These are phyloP conservation scores for Phacellophora camtschatica DNA, from an alignment of 30 jellyfish, hydroid and myxozoan species.

Conservation along the genomic window DNA sequence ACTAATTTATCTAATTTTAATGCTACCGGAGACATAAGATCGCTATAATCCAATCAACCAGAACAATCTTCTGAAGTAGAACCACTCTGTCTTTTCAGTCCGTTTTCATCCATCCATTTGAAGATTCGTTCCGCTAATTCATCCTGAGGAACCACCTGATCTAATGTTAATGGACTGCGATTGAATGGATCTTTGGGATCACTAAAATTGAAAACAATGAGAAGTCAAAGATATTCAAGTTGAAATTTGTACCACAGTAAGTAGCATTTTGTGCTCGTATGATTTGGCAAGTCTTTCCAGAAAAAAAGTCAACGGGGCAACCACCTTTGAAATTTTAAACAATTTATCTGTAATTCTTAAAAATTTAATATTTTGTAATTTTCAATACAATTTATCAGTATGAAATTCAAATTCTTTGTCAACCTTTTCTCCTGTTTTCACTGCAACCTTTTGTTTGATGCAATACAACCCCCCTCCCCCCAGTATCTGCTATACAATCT, in stretches of 20 bases:
- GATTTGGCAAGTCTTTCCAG: background rate
- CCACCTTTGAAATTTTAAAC: background rate
- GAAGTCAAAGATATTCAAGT: background rate
- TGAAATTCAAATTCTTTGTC: too few species aligned
- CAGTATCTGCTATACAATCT: too few species aligned
- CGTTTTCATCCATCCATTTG: conserved; percentile 91
- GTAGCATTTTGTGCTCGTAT: background rate
- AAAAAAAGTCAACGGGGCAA: background rate
- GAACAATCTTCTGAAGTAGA: conserved; percentile 74
- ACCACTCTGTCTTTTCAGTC: conserved; percentile 37
- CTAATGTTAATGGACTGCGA: conserved; percentile 94
- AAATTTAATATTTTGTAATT: background rate
- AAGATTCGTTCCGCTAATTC: conserved; percentile 81
- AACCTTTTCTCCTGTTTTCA: too few species aligned
- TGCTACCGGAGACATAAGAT: too few species aligned
- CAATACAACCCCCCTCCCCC: too few species aligned
- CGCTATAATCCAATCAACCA: conserved; percentile 60
- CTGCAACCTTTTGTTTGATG: too few species aligned
- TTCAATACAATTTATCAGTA: too few species aligned
- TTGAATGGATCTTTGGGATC: conserved; percentile 98
- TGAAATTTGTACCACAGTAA: background rate
- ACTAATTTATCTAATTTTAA: too few species aligned
- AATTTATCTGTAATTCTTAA: too few species aligned
- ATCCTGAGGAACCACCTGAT: conserved; percentile 74
- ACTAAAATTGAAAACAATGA: conserved; percentile 29